Percentiles rank a stretch among this genome's conserved stretches.
phyloP scores from a whole-genome alignment of 2,888 invertebrate species.

The Dexiosoma caninum region DNA sequence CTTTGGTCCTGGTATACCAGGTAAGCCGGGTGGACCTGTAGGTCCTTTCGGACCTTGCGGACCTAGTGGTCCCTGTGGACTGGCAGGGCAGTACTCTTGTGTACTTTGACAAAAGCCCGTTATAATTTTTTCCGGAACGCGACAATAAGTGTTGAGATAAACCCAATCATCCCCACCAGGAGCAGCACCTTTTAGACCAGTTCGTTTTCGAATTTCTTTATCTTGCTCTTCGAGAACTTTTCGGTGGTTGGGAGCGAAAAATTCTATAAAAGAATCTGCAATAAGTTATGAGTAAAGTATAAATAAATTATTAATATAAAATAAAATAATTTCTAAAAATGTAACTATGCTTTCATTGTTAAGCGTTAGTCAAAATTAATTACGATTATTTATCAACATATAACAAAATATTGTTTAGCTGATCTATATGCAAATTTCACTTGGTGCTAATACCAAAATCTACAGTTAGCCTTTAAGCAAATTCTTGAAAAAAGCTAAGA shows the following conservation, averaged over 20 bases:
- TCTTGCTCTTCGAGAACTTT: conserved; percentile 83
- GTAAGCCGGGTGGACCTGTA: conserved; percentile 74
- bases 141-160: conserved; percentile 91
- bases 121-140: conserved; percentile 90
- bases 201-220: conserved; percentile 80
- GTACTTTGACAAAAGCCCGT: conserved; percentile 91
- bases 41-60: conserved; percentile 83
- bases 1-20: conserved; percentile 84
- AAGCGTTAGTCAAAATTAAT: too few species aligned
- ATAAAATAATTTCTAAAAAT: too few species aligned
- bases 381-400: too few species aligned
- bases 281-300: background rate
- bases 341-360: too few species aligned
- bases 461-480: too few species aligned
- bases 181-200: conserved; percentile 83
- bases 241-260: conserved; percentile 85
- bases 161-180: conserved; percentile 89
- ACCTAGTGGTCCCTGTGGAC: conserved; percentile 82
- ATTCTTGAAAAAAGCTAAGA: too few species aligned
- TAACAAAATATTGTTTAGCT: too few species aligned
- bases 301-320: too few species aligned
- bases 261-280: conserved; percentile 83
- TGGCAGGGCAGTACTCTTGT: conserved; percentile 87
- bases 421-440: too few species aligned
- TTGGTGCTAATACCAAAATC: too few species aligned